Conservation (phyloP, 2,113 vertebrate species). For the Columbina picui region DNA sequence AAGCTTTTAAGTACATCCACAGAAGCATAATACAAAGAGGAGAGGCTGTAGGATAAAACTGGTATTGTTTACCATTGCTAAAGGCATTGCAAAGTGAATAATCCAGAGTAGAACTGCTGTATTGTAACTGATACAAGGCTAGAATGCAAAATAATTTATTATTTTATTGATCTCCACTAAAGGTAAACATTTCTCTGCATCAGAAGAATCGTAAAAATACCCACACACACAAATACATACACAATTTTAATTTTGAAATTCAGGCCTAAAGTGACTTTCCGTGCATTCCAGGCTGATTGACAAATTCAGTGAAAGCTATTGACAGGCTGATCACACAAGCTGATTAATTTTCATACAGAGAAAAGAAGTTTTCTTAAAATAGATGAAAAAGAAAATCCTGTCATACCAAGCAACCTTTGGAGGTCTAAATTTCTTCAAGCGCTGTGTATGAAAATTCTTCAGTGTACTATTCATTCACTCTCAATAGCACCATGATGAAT, state of each 20-base stretch:
- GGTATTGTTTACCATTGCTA: neutral
- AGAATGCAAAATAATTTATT: neutral
- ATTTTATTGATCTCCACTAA: neutral
- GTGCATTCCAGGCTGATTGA: neutral
- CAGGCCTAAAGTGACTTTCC: neutral
- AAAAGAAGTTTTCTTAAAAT: neutral
- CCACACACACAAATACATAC: neutral
- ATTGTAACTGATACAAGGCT: neutral
- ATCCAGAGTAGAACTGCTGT: neutral
- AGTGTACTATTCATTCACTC: neutral
- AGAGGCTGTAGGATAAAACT: neutral
- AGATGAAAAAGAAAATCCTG: neutral
- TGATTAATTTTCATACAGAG: neutral
- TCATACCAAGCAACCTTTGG: neutral
- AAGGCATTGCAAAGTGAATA: neutral
- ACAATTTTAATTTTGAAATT: neutral
- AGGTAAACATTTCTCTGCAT: neutral
- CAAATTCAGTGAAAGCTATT: neutral
- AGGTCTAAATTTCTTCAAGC: neutral
- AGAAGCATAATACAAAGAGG: neutral
- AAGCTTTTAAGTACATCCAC: neutral
- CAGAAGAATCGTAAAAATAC: neutral
- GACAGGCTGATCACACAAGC: neutral
- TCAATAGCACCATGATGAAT: neutral
- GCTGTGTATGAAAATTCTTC: neutral